Percentiles rank a stretch among this genome's conserved stretches.
Evolutionary conservation across 2,888 invertebrate species (phyloP).

Genomic region (Nemurella pictetii): DNA sequence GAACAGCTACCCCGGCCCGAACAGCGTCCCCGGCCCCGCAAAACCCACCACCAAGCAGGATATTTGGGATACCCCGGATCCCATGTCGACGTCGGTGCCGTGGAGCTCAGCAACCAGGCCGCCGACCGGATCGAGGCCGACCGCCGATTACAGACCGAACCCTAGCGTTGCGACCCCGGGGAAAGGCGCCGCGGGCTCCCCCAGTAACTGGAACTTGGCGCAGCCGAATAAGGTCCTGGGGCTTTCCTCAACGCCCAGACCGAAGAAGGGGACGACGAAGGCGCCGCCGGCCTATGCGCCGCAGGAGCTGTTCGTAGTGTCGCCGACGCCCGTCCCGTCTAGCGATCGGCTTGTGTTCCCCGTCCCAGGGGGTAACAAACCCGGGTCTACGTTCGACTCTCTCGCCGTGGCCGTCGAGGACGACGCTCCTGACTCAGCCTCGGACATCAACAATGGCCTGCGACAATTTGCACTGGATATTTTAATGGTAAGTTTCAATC

Average conservation of each 20-base stretch:
- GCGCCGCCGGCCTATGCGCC: too few relatives aligned
- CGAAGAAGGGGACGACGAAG: too few relatives aligned
- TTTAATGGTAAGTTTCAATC: constrained; percentile 28
- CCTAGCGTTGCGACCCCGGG: not conserved
- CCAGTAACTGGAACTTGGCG: too few relatives aligned
- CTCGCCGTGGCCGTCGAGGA: not conserved
- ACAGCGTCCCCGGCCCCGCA: too few relatives aligned
- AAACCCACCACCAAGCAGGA: too few relatives aligned
- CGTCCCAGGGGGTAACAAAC: not conserved
- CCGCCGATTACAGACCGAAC: too few relatives aligned
- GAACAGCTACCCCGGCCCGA: too few relatives aligned
- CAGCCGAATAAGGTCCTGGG: too few relatives aligned
- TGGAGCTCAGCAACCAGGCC: not conserved
- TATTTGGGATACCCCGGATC: not conserved
- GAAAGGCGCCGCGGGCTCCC: not conserved
- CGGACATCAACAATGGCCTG: not conserved
- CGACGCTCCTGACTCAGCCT: not conserved
- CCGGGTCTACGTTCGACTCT: not conserved
- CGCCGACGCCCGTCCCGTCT: not conserved
- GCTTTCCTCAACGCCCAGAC: not conserved
- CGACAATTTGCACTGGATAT: constrained; percentile 32
- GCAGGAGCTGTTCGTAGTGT: not conserved
- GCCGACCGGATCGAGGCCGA: not conserved
- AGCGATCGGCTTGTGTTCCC: not conserved
- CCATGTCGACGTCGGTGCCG: not conserved